Evolutionary conservation across 2,797 vertebrate species (phyloP), one percentile per base, ranked within the genome.

Genomic region (Myoxocephalus aenaeus): DNA sequence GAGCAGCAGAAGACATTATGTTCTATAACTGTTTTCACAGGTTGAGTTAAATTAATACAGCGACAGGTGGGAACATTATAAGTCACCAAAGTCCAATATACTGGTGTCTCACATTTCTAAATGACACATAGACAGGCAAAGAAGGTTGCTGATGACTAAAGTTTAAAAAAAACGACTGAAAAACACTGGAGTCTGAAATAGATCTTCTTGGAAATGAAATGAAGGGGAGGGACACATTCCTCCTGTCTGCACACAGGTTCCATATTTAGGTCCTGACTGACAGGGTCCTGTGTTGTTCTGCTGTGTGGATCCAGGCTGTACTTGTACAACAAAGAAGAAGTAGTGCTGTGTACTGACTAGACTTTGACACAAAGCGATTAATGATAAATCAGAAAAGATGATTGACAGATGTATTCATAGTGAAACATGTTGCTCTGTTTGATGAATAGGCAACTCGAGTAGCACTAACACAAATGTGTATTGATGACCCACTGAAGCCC

Each of bases 261-360:
- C 40, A 85, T 59, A 82, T 85, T 73, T 87, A 84, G 82, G 6
- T 18, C 27, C 38, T 32, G 51, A 18, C 25, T 68, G 27, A 56
- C 48, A 12, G 44, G n/a, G 40, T 34, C 36, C 59, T 66, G 71
- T 77, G 80, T 83, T 75, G 80, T 86, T 59, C 13, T 65, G 56
- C 57, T 46, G 32, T 34, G 29, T 29, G 69, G 22, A 48, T 20
- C 34, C 25, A 1, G 3, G 54, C 22, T 86, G 70, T 70, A 34
- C 38, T 27, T 36, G 18, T 13, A 11, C 27, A 67, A 53, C 22
- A 78, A 62, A 77, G 61, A 56, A 14, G 32, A 56, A 14, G 25
- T 18, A 15, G 0, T 27, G 36, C 1, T 4, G 1, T 22, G 27
- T 7, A 36, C 14, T 42, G 18, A 50, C 18, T 32, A 20, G 1